Evolutionary conservation across 2,113 vertebrate genomes (phyloP).

Genomic region (Gallinago jamesoni): DNA sequence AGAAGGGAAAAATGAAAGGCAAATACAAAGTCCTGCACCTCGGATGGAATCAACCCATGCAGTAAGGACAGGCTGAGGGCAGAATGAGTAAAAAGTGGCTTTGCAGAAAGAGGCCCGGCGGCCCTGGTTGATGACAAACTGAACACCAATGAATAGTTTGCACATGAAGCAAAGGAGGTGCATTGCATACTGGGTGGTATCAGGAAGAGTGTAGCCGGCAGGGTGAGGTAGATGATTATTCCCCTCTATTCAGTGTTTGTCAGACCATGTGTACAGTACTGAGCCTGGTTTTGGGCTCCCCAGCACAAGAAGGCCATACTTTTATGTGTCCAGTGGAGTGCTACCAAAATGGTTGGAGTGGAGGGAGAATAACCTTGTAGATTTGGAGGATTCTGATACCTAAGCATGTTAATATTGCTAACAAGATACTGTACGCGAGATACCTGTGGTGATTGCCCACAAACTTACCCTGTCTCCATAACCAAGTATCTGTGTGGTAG

Average conservation of each 20-base stretch:
- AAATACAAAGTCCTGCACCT: accelerated
- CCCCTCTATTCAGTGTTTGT: not conserved
- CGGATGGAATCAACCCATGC: not conserved
- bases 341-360: not conserved
- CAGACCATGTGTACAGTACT: not conserved
- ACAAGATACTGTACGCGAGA: not conserved
- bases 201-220: not conserved
- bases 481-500: not conserved
- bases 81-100: not conserved
- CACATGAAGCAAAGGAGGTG: not conserved
- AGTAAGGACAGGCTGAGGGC: not conserved
- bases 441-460: not conserved
- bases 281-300: not conserved
- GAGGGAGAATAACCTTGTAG: not conserved
- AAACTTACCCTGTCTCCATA: not conserved
- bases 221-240: not conserved
- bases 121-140: not conserved
- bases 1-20: not conserved
- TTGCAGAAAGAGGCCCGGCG: not conserved
- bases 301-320: not conserved
- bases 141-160: not conserved
- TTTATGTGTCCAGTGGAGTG: not conserved
- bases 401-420: not conserved
- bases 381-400: not conserved
- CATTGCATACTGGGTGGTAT: not conserved